phyloP scores from a whole-genome alignment of 2,888 invertebrate species.

The Phasia obesa region DNA sequence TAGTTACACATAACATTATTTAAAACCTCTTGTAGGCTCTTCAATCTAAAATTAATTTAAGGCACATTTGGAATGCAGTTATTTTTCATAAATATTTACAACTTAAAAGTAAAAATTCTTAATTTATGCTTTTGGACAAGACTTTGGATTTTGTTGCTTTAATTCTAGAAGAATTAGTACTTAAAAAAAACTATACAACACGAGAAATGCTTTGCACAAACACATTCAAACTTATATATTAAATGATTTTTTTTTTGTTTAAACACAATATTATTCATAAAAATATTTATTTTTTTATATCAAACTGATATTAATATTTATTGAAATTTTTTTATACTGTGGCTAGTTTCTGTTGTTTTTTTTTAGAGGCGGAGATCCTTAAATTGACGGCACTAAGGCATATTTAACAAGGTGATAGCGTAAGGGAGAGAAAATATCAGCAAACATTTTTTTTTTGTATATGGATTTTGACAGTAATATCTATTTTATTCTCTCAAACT shows the following conservation, averaged over 20 bases:
- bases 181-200: constrained; percentile 45
- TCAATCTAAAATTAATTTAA: constrained; percentile 72
- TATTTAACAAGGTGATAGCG: no score
- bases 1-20: background rate
- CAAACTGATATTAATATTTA: no score
- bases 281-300: background rate
- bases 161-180: constrained; percentile 32
- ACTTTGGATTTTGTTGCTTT: constrained; percentile 79
- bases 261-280: background rate
- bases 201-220: constrained; percentile 71
- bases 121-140: constrained; percentile 76
- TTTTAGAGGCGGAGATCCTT: no score
- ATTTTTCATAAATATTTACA: constrained; percentile 45
- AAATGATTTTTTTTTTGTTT: background rate
- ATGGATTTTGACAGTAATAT: no score
- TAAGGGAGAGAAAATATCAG: no score
- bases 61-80: constrained; percentile 81
- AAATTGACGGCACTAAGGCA: no score
- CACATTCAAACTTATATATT: background rate
- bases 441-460: no score
- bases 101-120: constrained; percentile 45
- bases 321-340: no score
- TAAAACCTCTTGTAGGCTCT: constrained; percentile 46
- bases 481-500: no score
- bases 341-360: no score